Evolutionary conservation across 2,888 invertebrate species (phyloP), one percentile per base, ranked within the genome.

Genomic region (Stenurella melanura): DNA sequence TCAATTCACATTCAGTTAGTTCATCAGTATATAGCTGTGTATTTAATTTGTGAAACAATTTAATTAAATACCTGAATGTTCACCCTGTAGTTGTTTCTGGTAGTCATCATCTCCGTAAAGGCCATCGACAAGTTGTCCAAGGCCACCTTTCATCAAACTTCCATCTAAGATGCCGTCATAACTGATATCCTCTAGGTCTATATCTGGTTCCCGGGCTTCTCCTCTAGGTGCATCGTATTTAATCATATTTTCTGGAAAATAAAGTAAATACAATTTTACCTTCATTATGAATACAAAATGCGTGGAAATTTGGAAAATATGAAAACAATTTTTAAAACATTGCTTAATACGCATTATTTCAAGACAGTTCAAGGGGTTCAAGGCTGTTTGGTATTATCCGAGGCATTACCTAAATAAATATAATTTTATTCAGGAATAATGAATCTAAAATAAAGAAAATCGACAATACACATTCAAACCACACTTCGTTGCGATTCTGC

Each of bases 121-220:
- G 0, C 95, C 95, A 88, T 96, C 96, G 7, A 94, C 93, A 83
- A 97, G 91, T 88, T 96, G 96, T 17, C 97, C 97, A 10, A 97
- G 91, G 4, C 97, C 97, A 58, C 93, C 93, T 68, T 90, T 89
- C 89, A 93, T 91, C 70, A 90, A 88, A 10, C 90, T 90, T 0
- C 91, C 91, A 57, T 91, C 91, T 34, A 91, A 85, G 63, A 90
- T 88, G 0, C 96, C 96, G 85, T 97, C 97, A 88, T 96, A 97
- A 64, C 95, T 94, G 78, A 93, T 91, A 87, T 97, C 97, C 82
- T 94, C 93, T 54, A 97, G 92, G 83, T 94, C 93, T 19, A 92
- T 91, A 15, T 93, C 93, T 9, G 93, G 91, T 76, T 93, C 93
- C 87, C 92, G 91, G 17, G 91, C 90, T 66, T 93, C 92, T 19